Evolutionary conservation across 2,888 invertebrate genomes (phyloP).

Genomic region (Orchestes rusci): DNA sequence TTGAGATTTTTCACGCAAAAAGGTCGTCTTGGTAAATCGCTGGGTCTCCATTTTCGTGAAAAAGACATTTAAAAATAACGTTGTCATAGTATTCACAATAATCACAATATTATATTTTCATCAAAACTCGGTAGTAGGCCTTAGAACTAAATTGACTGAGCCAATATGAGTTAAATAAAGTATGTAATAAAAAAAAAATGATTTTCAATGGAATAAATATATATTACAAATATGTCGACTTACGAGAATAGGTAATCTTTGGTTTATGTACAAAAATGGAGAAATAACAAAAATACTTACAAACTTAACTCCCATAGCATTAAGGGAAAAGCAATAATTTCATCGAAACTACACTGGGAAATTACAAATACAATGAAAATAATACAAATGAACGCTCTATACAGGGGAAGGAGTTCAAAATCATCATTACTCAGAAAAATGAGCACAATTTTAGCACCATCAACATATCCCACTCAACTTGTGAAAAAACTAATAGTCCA

Average conservation of each 20-base stretch:
- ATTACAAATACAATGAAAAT: not conserved
- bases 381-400: not conserved
- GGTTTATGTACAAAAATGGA: slow-evolving; percentile 36
- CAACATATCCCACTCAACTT: not conserved
- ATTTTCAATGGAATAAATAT: slow-evolving; percentile 19
- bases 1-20: no score
- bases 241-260: slow-evolving; percentile 32
- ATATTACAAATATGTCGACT: slow-evolving; percentile 21
- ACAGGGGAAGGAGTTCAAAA: not conserved
- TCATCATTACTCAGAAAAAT: not conserved
- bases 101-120: no score
- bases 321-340: not conserved
- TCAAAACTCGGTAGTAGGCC: no score
- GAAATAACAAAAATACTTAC: slow-evolving; percentile 30
- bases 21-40: no score
- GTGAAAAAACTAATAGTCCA: slow-evolving; percentile 5
- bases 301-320: not conserved
- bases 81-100: no score
- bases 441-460: not conserved
- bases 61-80: no score
- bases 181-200: no score
- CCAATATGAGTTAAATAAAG: no score
- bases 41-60: no score
- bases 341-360: slow-evolving; percentile 5
- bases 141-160: no score